A percentile compares a stretch with the other conserved stretches of the same genome.
Evolutionary conservation across 2,113 vertebrate genomes (phyloP).

Genomic region (Esox niger): DNA sequence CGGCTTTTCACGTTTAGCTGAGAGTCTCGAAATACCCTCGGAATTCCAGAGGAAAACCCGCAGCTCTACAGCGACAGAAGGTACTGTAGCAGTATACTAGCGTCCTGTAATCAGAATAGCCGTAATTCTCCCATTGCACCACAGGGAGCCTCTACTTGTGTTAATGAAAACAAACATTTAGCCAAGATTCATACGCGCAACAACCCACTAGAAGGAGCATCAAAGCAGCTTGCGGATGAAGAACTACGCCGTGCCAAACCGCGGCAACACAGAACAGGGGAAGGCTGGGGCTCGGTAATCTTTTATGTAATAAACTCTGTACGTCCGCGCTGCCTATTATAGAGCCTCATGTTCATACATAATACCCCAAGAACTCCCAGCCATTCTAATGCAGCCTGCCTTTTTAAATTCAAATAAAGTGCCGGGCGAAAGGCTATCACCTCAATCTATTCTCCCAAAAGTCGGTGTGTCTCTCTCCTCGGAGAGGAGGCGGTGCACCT

Average conservation of each 20-base stretch:
- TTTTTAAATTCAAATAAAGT: slow-evolving; percentile 67
- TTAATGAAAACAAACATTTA: slow-evolving; percentile 68
- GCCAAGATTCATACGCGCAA: slow-evolving; percentile 42
- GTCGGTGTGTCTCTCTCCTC: slow-evolving; percentile 53
- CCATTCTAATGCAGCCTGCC: slow-evolving; percentile 57
- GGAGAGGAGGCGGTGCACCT: slow-evolving; percentile 40
- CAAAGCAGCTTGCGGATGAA: slow-evolving; percentile 46
- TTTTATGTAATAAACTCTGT: slow-evolving; percentile 61
- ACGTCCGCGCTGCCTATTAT: slow-evolving; percentile 50
- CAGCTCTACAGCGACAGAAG: slow-evolving; percentile 1
- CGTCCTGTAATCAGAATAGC: slow-evolving; percentile 46
- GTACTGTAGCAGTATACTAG: slow-evolving; percentile 9
- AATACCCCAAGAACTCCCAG: slow-evolving; percentile 46
- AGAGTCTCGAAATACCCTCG: neutral
- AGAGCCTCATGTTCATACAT: slow-evolving; percentile 50
- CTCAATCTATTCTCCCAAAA: slow-evolving; percentile 56
- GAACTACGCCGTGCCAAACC: slow-evolving; percentile 40
- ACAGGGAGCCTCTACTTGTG: slow-evolving; percentile 50
- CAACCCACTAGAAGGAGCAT: slow-evolving; percentile 59
- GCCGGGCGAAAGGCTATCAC: slow-evolving; percentile 60
- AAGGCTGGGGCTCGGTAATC: slow-evolving; percentile 56
- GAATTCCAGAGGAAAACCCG: slow-evolving; percentile 5
- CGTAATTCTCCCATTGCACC: slow-evolving; percentile 49
- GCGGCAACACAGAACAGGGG: slow-evolving; percentile 7
- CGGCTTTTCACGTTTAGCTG: slow-evolving; percentile 25